Conservation (phyloP, 2,113 vertebrate genomes). For the Furnarius figulus region DNA sequence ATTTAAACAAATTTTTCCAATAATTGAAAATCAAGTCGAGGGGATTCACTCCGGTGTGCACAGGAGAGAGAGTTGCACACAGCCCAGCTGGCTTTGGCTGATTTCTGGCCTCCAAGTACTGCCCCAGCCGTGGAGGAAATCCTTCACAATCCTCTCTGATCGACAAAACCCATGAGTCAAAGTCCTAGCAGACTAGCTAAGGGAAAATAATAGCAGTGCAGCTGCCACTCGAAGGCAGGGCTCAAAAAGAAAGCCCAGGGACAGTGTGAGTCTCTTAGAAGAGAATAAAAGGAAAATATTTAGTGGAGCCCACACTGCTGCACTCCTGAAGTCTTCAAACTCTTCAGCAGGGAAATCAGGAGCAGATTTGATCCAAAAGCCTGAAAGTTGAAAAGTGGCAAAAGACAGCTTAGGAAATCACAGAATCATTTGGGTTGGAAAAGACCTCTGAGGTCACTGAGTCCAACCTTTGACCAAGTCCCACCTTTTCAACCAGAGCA, state of each 20-base stretch:
- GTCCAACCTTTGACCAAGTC: not conserved
- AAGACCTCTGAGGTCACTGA: not conserved
- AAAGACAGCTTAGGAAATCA: not conserved
- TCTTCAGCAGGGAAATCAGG: not conserved
- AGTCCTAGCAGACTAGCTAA: not conserved
- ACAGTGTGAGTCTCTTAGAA: rapidly evolving
- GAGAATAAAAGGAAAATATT: not conserved
- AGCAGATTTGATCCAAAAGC: not conserved
- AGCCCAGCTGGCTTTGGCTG: not conserved
- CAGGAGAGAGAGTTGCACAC: not conserved
- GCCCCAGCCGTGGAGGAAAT: constrained; percentile 29
- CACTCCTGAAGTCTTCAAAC: not conserved
- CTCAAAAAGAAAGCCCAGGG: not conserved
- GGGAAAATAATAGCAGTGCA: not conserved
- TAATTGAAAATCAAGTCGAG: not conserved
- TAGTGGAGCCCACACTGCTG: rapidly evolving
- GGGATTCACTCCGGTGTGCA: not conserved
- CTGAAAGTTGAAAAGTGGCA: not conserved
- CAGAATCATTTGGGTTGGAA: not conserved
- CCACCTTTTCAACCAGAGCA: not conserved
- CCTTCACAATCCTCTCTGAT: constrained; percentile 4
- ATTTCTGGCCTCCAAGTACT: not conserved
- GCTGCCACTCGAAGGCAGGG: not conserved
- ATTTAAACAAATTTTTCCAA: not conserved
- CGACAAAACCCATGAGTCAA: not conserved